Conservation (phyloP, 2,797 vertebrate genomes). For the Ceyx erithaca region DNA sequence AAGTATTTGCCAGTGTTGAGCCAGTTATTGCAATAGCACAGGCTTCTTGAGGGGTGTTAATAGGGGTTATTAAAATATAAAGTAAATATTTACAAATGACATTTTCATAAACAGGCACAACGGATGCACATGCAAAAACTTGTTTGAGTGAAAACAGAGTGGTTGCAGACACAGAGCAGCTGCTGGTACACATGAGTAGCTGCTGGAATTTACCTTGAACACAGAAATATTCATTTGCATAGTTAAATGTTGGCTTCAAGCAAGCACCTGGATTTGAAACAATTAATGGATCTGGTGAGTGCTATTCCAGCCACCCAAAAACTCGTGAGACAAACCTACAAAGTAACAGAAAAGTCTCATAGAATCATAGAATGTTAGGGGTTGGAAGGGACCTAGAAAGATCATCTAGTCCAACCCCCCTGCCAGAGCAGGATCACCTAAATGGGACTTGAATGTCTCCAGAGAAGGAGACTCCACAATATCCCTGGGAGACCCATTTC, state of each 20-base stretch:
- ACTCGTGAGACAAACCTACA: background rate
- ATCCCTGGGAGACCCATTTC: no score
- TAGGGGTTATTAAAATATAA: slow-evolving; percentile 24
- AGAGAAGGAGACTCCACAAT: no score
- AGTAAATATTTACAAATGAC: slow-evolving; percentile 15
- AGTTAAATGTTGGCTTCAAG: slow-evolving; percentile 39
- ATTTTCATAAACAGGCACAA: slow-evolving; percentile 16
- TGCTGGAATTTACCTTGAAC: slow-evolving; percentile 30
- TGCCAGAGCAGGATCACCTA: no score
- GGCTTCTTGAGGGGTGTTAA: background rate
- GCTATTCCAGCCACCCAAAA: background rate
- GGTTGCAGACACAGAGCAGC: background rate
- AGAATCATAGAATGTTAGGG: no score
- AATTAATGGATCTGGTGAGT: background rate
- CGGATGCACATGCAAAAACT: background rate
- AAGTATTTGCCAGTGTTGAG: background rate
- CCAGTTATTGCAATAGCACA: background rate
- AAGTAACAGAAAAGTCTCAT: background rate
- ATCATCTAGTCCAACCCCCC: no score
- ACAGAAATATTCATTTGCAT: slow-evolving; percentile 37
- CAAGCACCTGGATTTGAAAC: slow-evolving; percentile 40
- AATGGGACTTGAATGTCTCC: no score
- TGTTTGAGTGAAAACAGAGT: slow-evolving; percentile 29
- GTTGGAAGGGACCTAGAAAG: no score
- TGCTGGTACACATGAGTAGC: background rate